Percentiles rank a stretch among this genome's conserved stretches.
Evolutionary conservation across 2,888 invertebrate species (phyloP).

Genomic region (Metallyticus violacea): DNA sequence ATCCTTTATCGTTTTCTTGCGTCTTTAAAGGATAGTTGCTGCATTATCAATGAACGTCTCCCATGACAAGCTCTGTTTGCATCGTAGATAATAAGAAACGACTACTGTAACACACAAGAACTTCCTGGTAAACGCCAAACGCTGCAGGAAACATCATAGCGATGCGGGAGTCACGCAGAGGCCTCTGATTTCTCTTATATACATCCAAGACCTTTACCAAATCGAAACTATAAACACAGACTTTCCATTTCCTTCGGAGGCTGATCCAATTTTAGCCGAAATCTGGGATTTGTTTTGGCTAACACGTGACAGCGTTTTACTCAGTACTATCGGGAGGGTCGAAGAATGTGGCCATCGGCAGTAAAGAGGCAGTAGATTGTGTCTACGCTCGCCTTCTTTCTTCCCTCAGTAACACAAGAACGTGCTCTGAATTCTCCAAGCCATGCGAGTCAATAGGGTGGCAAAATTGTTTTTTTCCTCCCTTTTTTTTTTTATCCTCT

Average conservation of each 20-base stretch:
- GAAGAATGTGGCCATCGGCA: neutral
- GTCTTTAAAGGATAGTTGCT: too few relatives aligned
- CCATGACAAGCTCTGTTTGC: too few relatives aligned
- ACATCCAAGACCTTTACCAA: neutral
- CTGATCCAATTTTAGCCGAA: neutral
- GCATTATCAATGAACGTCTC: too few relatives aligned
- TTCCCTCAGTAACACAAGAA: neutral
- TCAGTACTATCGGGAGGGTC: neutral
- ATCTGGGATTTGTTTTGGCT: neutral
- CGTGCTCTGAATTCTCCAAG: neutral
- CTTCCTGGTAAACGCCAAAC: too few relatives aligned
- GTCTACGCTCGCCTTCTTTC: neutral
- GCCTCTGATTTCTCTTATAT: neutral
- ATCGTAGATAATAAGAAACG: too few relatives aligned
- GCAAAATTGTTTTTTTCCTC: neutral
- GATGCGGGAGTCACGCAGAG: neutral
- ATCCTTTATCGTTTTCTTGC: too few relatives aligned
- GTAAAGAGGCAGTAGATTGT: neutral
- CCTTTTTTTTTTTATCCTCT: neutral
- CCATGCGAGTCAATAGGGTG: neutral
- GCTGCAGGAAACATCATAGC: too few relatives aligned
- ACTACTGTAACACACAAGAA: too few relatives aligned
- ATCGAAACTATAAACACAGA: neutral
- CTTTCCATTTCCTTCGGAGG: neutral
- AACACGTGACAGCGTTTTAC: neutral